Base-by-base conservation (phyloP, 2,888 invertebrate genomes). In the Agrypnus murinus region DNA sequence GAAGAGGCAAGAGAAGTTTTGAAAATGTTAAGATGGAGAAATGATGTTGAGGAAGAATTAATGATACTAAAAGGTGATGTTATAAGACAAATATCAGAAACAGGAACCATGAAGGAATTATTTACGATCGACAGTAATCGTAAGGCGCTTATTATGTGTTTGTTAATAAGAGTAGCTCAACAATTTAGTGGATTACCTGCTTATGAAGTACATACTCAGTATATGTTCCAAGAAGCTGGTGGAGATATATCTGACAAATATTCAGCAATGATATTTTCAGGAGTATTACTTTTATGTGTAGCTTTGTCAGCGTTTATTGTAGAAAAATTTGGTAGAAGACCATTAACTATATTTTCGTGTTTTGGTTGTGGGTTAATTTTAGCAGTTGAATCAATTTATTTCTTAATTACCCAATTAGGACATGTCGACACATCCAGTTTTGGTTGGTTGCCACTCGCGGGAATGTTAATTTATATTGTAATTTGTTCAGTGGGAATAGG, bases 141-240 rank as follows among this genome's bases (percentile, higher is more conserved):
- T 50, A 78, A 75, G 53, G 82, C 83, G 9, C 69, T 81, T 17
- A 38, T 79, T 3, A 73, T 81, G 1, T 76, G 77, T 58, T 69
- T 79, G 14, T 71, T 77, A 3, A 43, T 78, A 2, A 75, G 83
- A 58, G 70, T 78, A 25, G 75, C 78, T n/a, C 83, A 83, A 64
- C 82, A 83, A 68, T 80, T 79, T 53, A 78, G 77, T 34, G 84
- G 84, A 7, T 71, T 77, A 1, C 74, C 80, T 0, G 81, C 82
- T 1, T 40, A 82, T 50, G 75, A 76, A 4, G 65, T 79, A 17
- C 82, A 84, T 63, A 74, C 79, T 2, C 82, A 83, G 58, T 75
- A 77, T 36, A 80, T 85, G 57, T 85, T 85, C 64, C 75, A 79
- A 45, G 78, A 81, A 77, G 79, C 83, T 9, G 83, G 82, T 31